phyloP scores from a whole-genome alignment of 2,797 vertebrate species.

The Oreochromis grahami region DNA sequence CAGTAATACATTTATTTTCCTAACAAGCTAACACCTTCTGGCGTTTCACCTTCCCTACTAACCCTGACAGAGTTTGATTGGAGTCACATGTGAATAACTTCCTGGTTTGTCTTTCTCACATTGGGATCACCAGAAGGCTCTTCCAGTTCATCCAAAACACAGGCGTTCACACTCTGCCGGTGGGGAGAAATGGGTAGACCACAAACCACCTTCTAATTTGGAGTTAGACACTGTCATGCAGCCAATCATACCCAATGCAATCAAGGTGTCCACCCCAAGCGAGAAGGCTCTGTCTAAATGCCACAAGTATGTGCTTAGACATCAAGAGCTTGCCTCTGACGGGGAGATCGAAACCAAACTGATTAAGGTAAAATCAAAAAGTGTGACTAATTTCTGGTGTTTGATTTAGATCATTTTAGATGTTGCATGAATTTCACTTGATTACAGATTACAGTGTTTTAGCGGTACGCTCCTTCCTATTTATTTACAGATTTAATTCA shows the following conservation, averaged over 20 bases:
- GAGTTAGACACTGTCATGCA: conserved; percentile 93
- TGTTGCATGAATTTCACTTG: conserved; percentile 9
- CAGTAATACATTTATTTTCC: conserved; percentile 29
- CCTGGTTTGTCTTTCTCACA: conserved; percentile 55
- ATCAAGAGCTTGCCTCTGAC: conserved; percentile 96
- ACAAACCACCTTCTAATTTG: conserved; percentile 86
- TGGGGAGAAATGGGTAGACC: conserved; percentile 93
- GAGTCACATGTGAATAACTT: conserved; percentile 44
- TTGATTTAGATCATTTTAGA: background rate
- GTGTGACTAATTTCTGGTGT: background rate
- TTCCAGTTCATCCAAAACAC: conserved; percentile 77
- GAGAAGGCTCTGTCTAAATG: conserved; percentile 94
- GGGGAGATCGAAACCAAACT: conserved; percentile 94
- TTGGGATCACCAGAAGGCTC: conserved; percentile 77
- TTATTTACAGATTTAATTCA: background rate
- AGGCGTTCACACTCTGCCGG: conserved; percentile 90
- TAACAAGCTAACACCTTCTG: background rate
- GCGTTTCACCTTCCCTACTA: background rate
- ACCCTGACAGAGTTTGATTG: background rate
- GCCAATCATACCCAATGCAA: conserved; percentile 87
- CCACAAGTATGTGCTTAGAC: conserved; percentile 94
- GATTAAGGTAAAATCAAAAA: conserved; percentile 85
- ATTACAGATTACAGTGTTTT: background rate
- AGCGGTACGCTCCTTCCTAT: background rate
- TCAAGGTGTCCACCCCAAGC: conserved; percentile 88